phyloP scores from a whole-genome alignment of 2,888 invertebrate genomes.

The Stenodera caucasica region DNA sequence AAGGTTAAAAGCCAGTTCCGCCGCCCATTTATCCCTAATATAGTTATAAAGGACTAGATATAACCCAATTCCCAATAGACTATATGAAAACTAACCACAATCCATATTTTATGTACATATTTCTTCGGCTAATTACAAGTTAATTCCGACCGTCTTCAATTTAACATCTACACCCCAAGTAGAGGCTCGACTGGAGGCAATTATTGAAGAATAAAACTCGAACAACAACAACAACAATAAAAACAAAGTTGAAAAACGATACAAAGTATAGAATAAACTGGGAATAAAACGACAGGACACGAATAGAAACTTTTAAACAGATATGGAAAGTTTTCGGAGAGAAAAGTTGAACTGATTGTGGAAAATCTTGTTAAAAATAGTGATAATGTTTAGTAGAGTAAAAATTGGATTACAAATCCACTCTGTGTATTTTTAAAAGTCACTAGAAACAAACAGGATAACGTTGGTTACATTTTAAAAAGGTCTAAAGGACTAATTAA shows the following conservation, averaged over 20 bases:
- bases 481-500: background rate
- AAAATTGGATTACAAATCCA: conserved; percentile 1
- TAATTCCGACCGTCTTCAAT: background rate
- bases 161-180: background rate
- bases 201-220: background rate
- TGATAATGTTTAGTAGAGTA: background rate
- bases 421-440: background rate
- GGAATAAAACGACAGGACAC: background rate
- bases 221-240: background rate
- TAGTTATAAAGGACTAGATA: conserved; percentile 6
- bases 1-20: conserved; percentile 3
- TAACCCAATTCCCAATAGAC: conserved; percentile 1
- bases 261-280: background rate
- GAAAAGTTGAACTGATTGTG: background rate
- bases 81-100: background rate
- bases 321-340: background rate
- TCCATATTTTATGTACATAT: conserved; percentile 6
- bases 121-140: background rate
- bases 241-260: background rate
- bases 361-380: conserved; percentile 2
- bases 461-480: background rate
- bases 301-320: background rate
- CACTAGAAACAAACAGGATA: background rate
- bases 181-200: background rate
- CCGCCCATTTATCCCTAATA: conserved; percentile 5